Conservation (phyloP, 1,140 invertebrate genomes). For the Parapsyche elsis region DNA sequence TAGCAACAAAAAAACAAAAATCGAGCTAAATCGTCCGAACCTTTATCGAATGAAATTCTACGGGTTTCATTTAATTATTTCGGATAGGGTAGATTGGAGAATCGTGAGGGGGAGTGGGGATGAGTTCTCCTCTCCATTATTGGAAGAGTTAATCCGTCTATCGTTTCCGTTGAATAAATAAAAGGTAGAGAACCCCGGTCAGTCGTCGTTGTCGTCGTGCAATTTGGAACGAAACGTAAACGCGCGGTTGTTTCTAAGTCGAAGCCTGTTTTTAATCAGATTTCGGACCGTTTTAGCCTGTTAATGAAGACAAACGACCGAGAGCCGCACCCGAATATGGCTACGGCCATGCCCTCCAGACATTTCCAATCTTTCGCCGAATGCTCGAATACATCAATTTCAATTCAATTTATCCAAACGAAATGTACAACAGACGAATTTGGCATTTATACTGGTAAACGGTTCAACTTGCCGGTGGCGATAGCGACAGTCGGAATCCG, state of each 20-base stretch:
- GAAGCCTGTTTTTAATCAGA: conserved; percentile 20
- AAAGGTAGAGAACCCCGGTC: conserved; percentile 1
- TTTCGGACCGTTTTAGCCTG: conserved; percentile 15
- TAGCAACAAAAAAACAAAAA: no score
- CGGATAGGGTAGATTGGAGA: neutral
- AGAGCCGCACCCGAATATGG: conserved; percentile 13
- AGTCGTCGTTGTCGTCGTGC: neutral
- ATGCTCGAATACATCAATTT: neutral
- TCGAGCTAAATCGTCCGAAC: neutral
- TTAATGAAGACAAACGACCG: conserved; percentile 31
- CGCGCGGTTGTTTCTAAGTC: conserved; percentile 27
- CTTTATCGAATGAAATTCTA: conserved; percentile 16
- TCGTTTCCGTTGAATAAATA: conserved; percentile 30
- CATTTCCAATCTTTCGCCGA: neutral
- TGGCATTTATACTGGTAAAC: no score
- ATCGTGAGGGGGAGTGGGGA: neutral
- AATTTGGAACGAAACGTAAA: conserved; percentile 19
- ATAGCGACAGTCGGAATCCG: no score
- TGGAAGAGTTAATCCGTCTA: conserved; percentile 30
- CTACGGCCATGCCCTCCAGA: neutral
- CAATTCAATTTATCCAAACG: no score
- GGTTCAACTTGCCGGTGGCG: no score
- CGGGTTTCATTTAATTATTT: conserved; percentile 16
- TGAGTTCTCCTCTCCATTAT: conserved; percentile 19
- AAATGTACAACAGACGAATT: no score